Percentiles rank a stretch among this genome's conserved stretches.
Evolutionary conservation across 2,113 vertebrate genomes (phyloP).

Genomic region (Sinosuthora webbiana): DNA sequence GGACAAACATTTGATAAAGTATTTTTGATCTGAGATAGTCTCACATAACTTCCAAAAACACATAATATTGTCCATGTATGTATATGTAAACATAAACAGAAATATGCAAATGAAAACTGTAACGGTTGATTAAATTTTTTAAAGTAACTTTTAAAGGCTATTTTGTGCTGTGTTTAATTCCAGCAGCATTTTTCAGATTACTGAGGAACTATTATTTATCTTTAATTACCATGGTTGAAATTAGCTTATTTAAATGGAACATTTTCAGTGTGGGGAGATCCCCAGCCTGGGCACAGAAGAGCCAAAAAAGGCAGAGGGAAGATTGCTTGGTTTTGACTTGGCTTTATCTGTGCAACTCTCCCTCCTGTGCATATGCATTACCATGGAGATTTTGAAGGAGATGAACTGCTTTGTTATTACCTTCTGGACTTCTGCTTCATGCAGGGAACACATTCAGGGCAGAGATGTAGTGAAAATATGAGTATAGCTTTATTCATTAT

Average conservation of each 20-base stretch:
- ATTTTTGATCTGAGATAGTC: not conserved
- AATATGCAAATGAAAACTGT: not conserved
- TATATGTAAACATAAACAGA: not conserved
- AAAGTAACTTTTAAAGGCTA: not conserved
- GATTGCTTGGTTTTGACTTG: not conserved
- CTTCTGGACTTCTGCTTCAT: not conserved
- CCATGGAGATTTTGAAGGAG: slow-evolving; percentile 15
- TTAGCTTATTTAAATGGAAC: not conserved
- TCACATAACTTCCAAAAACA: not conserved
- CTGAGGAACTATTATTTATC: not conserved
- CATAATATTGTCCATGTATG: not conserved
- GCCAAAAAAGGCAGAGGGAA: not conserved
- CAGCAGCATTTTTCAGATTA: not conserved
- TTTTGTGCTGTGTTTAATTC: not conserved
- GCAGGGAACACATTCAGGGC: not conserved
- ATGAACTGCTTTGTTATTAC: not conserved
- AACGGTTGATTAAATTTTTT: not conserved
- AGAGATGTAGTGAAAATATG: not conserved
- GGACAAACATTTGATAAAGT: not conserved
- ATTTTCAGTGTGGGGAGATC: not conserved
- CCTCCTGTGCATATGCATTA: not conserved
- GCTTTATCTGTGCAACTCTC: not conserved
- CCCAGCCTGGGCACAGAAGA: not conserved
- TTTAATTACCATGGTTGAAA: not conserved
- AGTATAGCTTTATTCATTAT: not conserved